A percentile compares a stretch with the other conserved stretches of the same genome.
Evolutionary conservation across 2,797 vertebrate genomes (phyloP).

Genomic region (Falco biarmicus): DNA sequence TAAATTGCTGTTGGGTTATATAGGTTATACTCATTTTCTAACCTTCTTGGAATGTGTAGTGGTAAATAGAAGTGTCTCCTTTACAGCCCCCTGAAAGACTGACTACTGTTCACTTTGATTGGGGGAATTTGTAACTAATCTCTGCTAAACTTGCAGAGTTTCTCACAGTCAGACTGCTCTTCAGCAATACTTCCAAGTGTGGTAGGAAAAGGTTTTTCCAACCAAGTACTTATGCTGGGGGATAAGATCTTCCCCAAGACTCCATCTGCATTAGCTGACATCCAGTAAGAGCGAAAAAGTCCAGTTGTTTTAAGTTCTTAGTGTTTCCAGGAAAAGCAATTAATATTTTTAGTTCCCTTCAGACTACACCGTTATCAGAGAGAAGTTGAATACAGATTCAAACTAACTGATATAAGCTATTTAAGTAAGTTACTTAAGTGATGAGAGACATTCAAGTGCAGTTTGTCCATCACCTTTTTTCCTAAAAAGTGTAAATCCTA

Average conservation of each 20-base stretch:
- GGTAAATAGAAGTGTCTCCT: conserved; percentile 25
- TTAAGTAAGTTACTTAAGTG: background rate
- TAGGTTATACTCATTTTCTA: conserved; percentile 39
- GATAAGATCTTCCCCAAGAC: background rate
- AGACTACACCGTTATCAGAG: background rate
- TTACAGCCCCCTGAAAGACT: background rate
- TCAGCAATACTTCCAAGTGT: background rate
- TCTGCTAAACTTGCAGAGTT: background rate
- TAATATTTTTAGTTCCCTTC: background rate
- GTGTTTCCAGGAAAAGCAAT: background rate
- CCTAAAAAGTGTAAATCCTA: too few relatives aligned
- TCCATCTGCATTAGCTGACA: background rate
- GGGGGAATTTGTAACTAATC: background rate
- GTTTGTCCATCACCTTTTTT: background rate
- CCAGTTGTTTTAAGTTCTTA: background rate
- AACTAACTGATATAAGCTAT: background rate
- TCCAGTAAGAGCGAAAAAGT: background rate
- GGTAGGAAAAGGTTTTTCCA: background rate
- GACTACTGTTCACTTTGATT: background rate
- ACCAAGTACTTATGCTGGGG: background rate
- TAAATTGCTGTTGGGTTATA: conserved; percentile 29
- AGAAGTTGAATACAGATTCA: background rate
- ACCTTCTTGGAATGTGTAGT: background rate
- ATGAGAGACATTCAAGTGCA: background rate
- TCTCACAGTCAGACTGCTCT: background rate